Evolutionary conservation across 2,797 vertebrate genomes (phyloP).

Genomic region (Glossophaga mutica): DNA sequence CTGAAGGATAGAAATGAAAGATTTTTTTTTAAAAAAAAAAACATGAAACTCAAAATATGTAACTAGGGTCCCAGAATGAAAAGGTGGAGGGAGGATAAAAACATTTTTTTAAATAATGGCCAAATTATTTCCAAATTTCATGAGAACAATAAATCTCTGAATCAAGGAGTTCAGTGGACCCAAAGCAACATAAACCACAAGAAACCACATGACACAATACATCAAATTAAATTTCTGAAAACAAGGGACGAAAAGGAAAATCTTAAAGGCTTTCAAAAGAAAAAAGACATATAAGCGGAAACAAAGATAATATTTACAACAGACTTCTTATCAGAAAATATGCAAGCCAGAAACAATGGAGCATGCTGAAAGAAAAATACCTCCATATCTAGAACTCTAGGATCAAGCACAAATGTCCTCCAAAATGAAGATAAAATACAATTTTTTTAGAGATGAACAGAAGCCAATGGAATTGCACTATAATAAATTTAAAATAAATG

Average conservation of each 20-base stretch:
- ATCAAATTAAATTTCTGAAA: not conserved
- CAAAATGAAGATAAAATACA: not conserved
- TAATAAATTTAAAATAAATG: not conserved
- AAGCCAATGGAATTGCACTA: not conserved
- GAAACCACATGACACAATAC: not conserved
- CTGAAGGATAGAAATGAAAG: not conserved
- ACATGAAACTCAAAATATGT: not conserved
- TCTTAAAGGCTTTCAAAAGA: not conserved
- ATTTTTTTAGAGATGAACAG: not conserved
- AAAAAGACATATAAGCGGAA: not conserved
- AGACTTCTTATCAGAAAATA: constrained; percentile 16
- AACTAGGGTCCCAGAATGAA: not conserved
- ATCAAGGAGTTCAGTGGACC: not conserved
- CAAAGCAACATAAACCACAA: not conserved
- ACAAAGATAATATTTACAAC: not conserved
- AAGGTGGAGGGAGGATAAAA: not conserved
- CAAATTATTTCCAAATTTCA: not conserved
- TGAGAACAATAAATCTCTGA: not conserved
- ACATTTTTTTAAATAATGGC: not conserved
- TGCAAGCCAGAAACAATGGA: not conserved
- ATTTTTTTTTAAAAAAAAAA: not conserved
- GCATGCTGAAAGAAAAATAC: not conserved
- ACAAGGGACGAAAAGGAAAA: not conserved
- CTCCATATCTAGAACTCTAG: not conserved
- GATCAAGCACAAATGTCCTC: not conserved